A percentile compares a stretch with the other conserved stretches of the same genome.
Evolutionary conservation across 2,888 invertebrate genomes (phyloP).

Genomic region (Nasonia oneida): DNA sequence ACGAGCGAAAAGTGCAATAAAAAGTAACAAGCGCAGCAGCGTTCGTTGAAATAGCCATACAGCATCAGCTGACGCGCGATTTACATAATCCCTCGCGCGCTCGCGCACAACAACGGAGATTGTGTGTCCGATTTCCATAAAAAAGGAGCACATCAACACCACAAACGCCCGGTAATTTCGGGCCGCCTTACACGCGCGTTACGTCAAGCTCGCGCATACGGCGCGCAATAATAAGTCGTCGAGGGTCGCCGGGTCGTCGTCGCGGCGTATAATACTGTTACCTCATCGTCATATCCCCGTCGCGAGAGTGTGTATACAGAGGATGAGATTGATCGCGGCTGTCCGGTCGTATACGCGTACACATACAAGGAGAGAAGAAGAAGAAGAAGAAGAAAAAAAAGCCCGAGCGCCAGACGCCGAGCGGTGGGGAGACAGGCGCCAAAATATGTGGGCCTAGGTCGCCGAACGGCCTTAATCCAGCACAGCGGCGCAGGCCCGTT

Average conservation of each 20-base stretch:
- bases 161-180: background rate
- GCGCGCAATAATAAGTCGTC: slow-evolving; percentile 18
- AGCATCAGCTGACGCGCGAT: background rate
- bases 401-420: background rate
- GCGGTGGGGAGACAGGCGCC: slow-evolving; percentile 46
- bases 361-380: background rate
- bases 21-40: background rate
- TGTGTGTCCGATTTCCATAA: slow-evolving; percentile 37
- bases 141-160: slow-evolving; percentile 30
- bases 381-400: background rate
- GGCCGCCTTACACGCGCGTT: background rate
- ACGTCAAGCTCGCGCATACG: background rate
- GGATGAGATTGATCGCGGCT: slow-evolving; percentile 35
- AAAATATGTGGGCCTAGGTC: slow-evolving; percentile 58
- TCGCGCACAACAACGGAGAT: background rate
- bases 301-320: background rate
- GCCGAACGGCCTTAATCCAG: slow-evolving; percentile 47
- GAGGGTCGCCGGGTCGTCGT: slow-evolving; percentile 31
- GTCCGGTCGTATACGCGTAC: background rate
- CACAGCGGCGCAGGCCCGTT: slow-evolving; percentile 14
- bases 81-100: background rate
- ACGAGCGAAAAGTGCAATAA: background rate
- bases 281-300: slow-evolving; percentile 12
- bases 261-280: slow-evolving; percentile 14
- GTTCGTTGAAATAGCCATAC: background rate